A percentile compares a stretch with the other conserved stretches of the same genome.
phyloP scores from a whole-genome alignment of 2,797 vertebrate species.

The Notolabrus celidotus region DNA sequence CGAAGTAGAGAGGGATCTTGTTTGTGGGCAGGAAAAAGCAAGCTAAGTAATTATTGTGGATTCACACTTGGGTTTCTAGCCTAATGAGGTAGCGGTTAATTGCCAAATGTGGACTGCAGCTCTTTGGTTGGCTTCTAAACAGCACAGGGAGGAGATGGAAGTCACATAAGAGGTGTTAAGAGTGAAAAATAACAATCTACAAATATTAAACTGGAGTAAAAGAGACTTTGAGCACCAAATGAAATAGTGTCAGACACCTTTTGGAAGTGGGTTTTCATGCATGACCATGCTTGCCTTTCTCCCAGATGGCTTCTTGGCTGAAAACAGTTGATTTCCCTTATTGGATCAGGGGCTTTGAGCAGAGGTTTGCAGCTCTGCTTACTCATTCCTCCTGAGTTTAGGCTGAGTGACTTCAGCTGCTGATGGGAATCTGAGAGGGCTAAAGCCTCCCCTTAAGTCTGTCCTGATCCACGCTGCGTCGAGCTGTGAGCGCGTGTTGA shows the following conservation, averaged over 20 bases:
- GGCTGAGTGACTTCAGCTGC: slow-evolving; percentile 42
- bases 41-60: slow-evolving; percentile 63
- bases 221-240: slow-evolving; percentile 10
- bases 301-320: slow-evolving; percentile 15
- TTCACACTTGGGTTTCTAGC: slow-evolving; percentile 60
- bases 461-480: slow-evolving; percentile 41
- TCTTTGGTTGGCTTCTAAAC: slow-evolving; percentile 54
- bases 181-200: slow-evolving; percentile 47
- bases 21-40: slow-evolving; percentile 6
- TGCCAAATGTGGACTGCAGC: slow-evolving; percentile 55
- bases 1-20: slow-evolving; percentile 12
- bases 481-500: slow-evolving; percentile 37
- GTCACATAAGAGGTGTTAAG: slow-evolving; percentile 25
- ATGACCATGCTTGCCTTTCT: slow-evolving; percentile 12
- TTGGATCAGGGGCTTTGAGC: slow-evolving; percentile 47
- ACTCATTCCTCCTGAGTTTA: slow-evolving; percentile 41
- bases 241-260: slow-evolving; percentile 8
- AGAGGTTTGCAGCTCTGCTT: slow-evolving; percentile 27
- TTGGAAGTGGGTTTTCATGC: slow-evolving; percentile 13
- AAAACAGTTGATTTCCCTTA: slow-evolving; percentile 48
- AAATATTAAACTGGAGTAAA: slow-evolving; percentile 25
- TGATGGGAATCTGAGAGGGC: slow-evolving; percentile 51
- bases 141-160: slow-evolving; percentile 4
- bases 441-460: slow-evolving; percentile 56
- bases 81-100: slow-evolving; percentile 74